Base-by-base conservation (phyloP, 1,140 invertebrate genomes). In the Eumeta japonica region DNA sequence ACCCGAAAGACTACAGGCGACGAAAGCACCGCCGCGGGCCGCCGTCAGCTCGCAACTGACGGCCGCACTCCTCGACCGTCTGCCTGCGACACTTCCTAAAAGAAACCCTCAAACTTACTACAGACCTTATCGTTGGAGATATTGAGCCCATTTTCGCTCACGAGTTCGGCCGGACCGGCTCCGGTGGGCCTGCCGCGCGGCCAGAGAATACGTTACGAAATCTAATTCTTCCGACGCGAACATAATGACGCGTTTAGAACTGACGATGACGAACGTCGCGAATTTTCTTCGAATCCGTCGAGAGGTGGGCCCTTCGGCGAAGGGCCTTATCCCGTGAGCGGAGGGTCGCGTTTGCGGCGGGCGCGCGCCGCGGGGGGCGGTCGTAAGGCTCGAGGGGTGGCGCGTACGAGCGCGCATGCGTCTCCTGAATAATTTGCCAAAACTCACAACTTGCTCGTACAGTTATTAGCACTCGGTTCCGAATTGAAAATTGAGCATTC, bases 341-440 rank as follows among this genome's bases (percentile, higher is more conserved):
- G 49, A 74, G 58, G 54, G 65, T 66, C 61, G 57, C 62, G 56
- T 62, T 73, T 73, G 49, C 57, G 55, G 50, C 52, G 55, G 46
- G 48, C 55, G 51, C 54, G 5, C 48, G 49, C 43, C 46, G 31
- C 39, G 37, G 55, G 64, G 71, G 68, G 68, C 68, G 68, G 66
- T 71, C 66, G 62, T 73, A 68, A 61, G 61, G 56, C 48, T 61
- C 47, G 43, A 67, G 68, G 68, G 68, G 68, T 73, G 68, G 68
- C 57, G 68, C 68, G 64, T 65, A 63, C 51, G 51, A 48, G 41
- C 58, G 65, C 68, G 68, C 68, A 73, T 73, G 68, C 68, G 68
- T 73, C 51, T 50, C 51, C 50, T 61, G 43, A 58, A 62, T 57
- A 52, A 60, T 63, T 60, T 53, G 45, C 49, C 46, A 58, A 67